phyloP scores from a whole-genome alignment of 2,113 vertebrate species.

The Cervus canadensis region DNA sequence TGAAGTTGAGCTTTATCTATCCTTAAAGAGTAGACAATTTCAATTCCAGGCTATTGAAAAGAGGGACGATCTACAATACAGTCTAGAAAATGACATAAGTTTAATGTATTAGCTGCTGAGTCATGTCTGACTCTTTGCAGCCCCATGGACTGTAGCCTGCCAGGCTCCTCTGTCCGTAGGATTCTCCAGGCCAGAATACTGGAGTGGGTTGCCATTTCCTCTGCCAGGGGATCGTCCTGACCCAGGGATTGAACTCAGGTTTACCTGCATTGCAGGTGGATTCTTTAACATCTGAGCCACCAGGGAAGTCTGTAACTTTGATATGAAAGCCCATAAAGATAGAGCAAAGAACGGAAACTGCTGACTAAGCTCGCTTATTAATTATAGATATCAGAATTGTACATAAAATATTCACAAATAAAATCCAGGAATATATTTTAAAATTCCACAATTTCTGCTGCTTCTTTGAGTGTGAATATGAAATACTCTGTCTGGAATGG shows the following conservation, averaged over 20 bases:
- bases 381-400: background rate
- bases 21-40: background rate
- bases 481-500: background rate
- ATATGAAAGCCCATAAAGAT: background rate
- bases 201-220: background rate
- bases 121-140: background rate
- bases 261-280: background rate
- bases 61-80: background rate
- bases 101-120: background rate
- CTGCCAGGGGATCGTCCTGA: background rate
- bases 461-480: background rate
- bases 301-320: background rate
- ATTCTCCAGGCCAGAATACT: background rate
- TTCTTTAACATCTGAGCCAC: background rate
- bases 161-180: background rate
- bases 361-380: background rate
- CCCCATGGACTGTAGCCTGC: background rate
- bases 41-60: background rate
- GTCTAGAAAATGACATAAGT: background rate
- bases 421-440: background rate
- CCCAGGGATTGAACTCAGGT: background rate
- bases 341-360: background rate
- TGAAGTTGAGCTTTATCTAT: background rate
- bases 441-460: background rate
- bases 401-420: background rate